Conservation (phyloP, 2,797 vertebrate genomes). For the Brotula barbata region DNA sequence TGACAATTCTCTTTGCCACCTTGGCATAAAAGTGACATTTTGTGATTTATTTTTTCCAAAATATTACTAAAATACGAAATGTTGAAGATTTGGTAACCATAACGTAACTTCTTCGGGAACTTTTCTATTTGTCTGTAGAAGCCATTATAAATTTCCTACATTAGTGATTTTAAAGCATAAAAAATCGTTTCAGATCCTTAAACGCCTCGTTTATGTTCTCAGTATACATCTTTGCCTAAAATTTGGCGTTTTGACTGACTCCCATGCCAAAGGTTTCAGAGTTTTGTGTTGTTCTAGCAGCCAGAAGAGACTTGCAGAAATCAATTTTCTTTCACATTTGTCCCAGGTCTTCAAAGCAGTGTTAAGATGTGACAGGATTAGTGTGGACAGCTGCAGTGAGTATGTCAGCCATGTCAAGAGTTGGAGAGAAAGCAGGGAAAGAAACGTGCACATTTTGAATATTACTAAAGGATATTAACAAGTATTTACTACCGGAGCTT, state of each 20-base stretch:
- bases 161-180: too few relatives aligned
- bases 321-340: constrained; percentile 2
- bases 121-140: too few relatives aligned
- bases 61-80: too few relatives aligned
- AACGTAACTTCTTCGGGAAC: too few relatives aligned
- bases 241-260: background rate
- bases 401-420: background rate
- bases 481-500: constrained; percentile 12
- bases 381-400: constrained; percentile 3
- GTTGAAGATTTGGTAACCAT: too few relatives aligned
- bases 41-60: too few relatives aligned
- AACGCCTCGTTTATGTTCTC: too few relatives aligned
- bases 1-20: too few relatives aligned
- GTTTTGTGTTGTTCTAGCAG: too few relatives aligned
- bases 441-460: background rate
- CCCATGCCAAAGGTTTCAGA: constrained; percentile 5
- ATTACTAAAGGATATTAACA: background rate
- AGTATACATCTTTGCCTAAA: background rate
- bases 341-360: constrained; percentile 1
- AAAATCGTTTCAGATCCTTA: too few relatives aligned
- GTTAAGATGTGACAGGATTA: constrained; percentile 7
- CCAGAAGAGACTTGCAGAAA: constrained; percentile 14
- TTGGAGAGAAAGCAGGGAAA: background rate
- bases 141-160: too few relatives aligned
- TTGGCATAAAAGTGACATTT: too few relatives aligned